Evolutionary conservation across 2,888 invertebrate species (phyloP), one percentile per base, ranked within the genome.

Genomic region (Synergus japonicus): DNA sequence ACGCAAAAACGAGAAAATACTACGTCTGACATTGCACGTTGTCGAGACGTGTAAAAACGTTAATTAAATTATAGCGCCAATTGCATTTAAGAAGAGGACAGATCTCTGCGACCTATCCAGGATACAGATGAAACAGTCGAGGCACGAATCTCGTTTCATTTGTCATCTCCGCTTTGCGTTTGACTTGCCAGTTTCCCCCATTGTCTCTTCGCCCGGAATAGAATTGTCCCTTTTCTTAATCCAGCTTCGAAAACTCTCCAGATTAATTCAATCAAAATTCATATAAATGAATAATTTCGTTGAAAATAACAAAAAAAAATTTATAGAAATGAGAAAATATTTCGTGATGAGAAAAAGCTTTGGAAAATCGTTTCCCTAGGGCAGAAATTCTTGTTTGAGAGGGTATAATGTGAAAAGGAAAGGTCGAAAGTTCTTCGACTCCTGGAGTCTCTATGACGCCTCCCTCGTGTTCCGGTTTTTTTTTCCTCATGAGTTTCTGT

Each of bases 161-260:
- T 87, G 87, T 87, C 87, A 87, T 86, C 83, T 84, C 83, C 81
- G 83, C 80, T 87, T 87, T 86, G 85, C 85, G 83, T 86, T 87
- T 86, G 85, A 87, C 85, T 82, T 82, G 82, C 82, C 85, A 81
- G 83, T 81, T 84, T 84, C 80, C 86, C 83, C 83, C 86, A 85
- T 86, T 86, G 86, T 85, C 82, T 67, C 22, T 12, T 13, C 22
- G 18, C 10, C 46, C 1, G 44, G 22, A 44, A 46, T 22, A 46
- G 29, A 15, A 73, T 73, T 73, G 73, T 73, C 73, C 37, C 29
- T 15, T 29, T 49, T 69, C 49, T 15, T 54, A n/a, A 66, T n/a
- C 66, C n/a, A 41, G n/a, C 66, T 10, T 44, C 7, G 10, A 9
- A 43, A 43, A 41, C 43, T 43, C 13, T n/a, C 41, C 12, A 41